These are phyloP conservation scores for Cetonia aurata DNA, from an alignment of 2,888 invertebrate species.

Conservation along the genomic window DNA sequence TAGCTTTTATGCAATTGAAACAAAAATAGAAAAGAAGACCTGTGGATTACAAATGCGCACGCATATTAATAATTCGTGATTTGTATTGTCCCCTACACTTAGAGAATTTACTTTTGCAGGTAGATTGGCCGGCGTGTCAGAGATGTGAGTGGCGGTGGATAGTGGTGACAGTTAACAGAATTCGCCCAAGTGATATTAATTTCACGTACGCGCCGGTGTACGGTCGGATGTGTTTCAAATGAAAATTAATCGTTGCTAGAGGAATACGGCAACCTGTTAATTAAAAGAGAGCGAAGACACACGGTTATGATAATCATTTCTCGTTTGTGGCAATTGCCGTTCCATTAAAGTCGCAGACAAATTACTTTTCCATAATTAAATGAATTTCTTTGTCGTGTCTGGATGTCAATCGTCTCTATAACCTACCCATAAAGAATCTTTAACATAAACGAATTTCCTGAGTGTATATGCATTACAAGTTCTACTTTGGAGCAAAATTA, in stretches of 20 bases:
- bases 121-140: not conserved
- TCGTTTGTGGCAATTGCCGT: slow-evolving; percentile 45
- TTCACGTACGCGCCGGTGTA: slow-evolving; percentile 46
- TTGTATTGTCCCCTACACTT: not conserved
- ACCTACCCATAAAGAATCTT: too few relatives aligned
- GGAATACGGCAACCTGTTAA: slow-evolving; percentile 51
- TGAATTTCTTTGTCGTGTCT: slow-evolving; percentile 40
- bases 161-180: slow-evolving; percentile 43
- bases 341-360: slow-evolving; percentile 45
- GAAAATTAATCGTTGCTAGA: slow-evolving; percentile 53
- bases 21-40: not conserved
- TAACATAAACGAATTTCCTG: too few relatives aligned
- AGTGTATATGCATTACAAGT: too few relatives aligned
- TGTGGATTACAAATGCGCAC: not conserved
- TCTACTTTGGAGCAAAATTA: too few relatives aligned
- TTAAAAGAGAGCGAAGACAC: slow-evolving; percentile 51
- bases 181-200: slow-evolving; percentile 45
- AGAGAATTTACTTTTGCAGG: slow-evolving; percentile 27
- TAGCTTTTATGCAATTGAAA: not conserved
- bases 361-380: slow-evolving; percentile 46
- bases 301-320: slow-evolving; percentile 49
- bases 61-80: not conserved
- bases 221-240: slow-evolving; percentile 47
- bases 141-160: slow-evolving; percentile 33
- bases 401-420: slow-evolving; percentile 22